Conservation (phyloP, 2,113 vertebrate genomes). For the Chaetura pelagica region DNA sequence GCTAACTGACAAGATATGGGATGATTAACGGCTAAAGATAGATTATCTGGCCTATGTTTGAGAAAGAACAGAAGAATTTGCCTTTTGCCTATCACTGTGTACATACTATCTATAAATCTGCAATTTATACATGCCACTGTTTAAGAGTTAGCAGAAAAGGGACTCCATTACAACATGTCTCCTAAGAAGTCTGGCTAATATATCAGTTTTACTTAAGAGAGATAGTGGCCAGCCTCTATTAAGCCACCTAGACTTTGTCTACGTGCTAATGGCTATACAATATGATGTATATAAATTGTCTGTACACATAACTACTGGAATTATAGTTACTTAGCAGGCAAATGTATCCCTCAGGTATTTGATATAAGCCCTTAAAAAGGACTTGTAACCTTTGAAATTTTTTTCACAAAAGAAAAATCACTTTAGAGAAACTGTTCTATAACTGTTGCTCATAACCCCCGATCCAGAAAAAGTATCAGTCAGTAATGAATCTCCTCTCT, state of each 20-base stretch:
- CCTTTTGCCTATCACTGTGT: background rate
- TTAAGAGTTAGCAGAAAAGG: background rate
- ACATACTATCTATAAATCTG: accelerated
- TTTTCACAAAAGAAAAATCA: background rate
- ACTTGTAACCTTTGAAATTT: background rate
- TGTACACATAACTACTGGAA: background rate
- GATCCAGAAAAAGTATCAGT: background rate
- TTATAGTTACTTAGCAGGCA: background rate
- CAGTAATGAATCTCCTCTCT: background rate
- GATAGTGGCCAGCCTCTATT: background rate
- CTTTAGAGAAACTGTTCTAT: background rate
- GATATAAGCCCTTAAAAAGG: background rate
- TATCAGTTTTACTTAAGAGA: background rate
- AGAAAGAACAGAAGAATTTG: background rate
- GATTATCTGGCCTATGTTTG: background rate
- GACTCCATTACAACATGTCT: background rate
- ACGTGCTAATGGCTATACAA: background rate
- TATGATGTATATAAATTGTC: background rate
- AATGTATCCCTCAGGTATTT: background rate
- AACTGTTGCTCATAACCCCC: background rate
- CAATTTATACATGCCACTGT: background rate
- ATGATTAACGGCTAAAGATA: background rate
- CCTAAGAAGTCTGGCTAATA: background rate
- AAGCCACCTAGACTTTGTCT: background rate
- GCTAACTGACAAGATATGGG: background rate